phyloP scores from a whole-genome alignment of 2,888 invertebrate genomes.

The Caenorhabditis sp. region DNA sequence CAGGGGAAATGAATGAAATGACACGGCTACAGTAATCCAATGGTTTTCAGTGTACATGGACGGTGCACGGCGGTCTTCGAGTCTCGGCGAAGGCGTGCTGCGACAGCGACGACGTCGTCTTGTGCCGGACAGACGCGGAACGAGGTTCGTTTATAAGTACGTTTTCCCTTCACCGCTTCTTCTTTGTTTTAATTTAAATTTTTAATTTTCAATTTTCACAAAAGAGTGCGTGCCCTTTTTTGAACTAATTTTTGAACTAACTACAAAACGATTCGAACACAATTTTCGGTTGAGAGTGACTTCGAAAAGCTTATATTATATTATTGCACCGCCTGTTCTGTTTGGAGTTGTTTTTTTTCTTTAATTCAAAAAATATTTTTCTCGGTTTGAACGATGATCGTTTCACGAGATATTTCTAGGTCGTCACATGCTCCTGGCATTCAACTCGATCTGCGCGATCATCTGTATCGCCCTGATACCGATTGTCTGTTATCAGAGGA shows the following conservation, averaged over 20 bases:
- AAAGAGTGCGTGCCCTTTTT: neutral
- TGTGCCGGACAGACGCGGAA: constrained; percentile 70
- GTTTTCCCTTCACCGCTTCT: constrained; percentile 39
- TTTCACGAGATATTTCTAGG: constrained; percentile 51
- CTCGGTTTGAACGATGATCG: too few species aligned
- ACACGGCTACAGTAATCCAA: neutral
- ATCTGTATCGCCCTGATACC: constrained; percentile 78
- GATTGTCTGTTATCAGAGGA: constrained; percentile 73
- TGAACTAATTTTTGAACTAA: too few species aligned
- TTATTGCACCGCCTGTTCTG: neutral
- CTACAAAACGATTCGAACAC: too few species aligned
- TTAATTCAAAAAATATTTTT: too few species aligned
- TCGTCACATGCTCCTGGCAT: constrained; percentile 73
- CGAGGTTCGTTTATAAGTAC: constrained; percentile 66
- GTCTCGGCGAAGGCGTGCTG: constrained; percentile 80
- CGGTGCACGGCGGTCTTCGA: constrained; percentile 77
- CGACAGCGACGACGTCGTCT: constrained; percentile 37
- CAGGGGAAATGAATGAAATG: neutral
- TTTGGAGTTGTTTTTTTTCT: too few species aligned
- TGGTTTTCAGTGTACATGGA: constrained; percentile 80
- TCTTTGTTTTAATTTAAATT: too few species aligned
- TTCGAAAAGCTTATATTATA: too few species aligned
- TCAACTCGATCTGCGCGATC: constrained; percentile 78
- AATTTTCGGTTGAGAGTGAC: neutral
- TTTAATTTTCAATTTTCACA: too few species aligned